phyloP scores from a whole-genome alignment of 2,797 vertebrate species.

The Urosaurus nigricauda region DNA sequence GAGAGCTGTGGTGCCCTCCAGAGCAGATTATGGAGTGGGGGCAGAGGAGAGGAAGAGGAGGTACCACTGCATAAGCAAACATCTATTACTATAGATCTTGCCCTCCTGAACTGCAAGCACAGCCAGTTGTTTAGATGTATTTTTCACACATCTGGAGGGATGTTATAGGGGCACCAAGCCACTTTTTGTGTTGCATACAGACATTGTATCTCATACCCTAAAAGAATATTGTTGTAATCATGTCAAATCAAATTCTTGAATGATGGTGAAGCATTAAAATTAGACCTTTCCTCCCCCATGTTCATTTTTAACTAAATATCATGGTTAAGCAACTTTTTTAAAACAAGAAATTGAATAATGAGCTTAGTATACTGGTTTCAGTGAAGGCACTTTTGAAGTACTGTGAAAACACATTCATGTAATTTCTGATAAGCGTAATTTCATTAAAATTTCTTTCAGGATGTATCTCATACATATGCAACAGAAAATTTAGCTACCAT shows the following conservation, averaged over 20 bases:
- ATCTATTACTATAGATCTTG: background rate
- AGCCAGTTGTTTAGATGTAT: background rate
- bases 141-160: background rate
- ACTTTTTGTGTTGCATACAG: constrained; percentile 29
- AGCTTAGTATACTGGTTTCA: constrained; percentile 46
- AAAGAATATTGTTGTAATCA: constrained; percentile 28
- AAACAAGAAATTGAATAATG: constrained; percentile 50
- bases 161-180: background rate
- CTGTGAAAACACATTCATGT: constrained; percentile 26
- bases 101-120: constrained; percentile 15
- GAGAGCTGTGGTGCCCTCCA: background rate
- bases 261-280: background rate
- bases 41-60: background rate
- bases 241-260: constrained; percentile 25
- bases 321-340: constrained; percentile 33
- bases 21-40: background rate
- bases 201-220: constrained; percentile 37
- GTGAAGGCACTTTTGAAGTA: constrained; percentile 44
- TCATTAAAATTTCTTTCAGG: constrained; percentile 64
- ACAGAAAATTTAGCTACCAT: constrained; percentile 7
- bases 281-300: constrained; percentile 38
- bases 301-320: constrained; percentile 51
- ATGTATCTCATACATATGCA: constrained; percentile 58
- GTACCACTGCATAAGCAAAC: background rate
- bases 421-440: constrained; percentile 58